Conservation (phyloP, 2,113 vertebrate species). For the Cheirogaleus medius region DNA sequence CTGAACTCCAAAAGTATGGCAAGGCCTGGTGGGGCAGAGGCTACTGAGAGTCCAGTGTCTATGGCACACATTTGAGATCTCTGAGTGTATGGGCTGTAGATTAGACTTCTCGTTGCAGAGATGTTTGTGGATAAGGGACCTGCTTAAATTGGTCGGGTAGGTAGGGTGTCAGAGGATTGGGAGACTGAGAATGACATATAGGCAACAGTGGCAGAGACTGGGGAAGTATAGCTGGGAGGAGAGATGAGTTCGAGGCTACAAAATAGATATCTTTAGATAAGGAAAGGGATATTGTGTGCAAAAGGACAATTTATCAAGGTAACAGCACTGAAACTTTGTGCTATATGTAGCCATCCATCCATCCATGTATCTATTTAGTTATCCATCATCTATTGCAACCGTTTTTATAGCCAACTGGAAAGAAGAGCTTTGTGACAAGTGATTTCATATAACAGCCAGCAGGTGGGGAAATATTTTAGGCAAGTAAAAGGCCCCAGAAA, state of each 20-base stretch:
- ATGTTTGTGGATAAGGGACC: not conserved
- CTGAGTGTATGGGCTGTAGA: not conserved
- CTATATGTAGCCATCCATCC: not conserved
- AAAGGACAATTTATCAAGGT: not conserved
- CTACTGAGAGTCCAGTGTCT: not conserved
- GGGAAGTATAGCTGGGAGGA: not conserved
- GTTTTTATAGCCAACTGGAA: not conserved
- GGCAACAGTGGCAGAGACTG: not conserved
- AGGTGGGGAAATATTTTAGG: conserved; percentile 5
- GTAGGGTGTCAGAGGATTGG: not conserved
- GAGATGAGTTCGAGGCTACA: not conserved
- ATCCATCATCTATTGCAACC: not conserved
- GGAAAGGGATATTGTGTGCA: not conserved
- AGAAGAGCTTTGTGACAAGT: not conserved
- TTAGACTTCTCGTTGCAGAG: not conserved
- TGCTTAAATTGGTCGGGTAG: not conserved
- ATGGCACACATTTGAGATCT: not conserved
- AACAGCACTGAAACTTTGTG: not conserved
- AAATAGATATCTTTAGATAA: not conserved
- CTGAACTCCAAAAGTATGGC: conserved; percentile 33
- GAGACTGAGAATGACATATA: not conserved
- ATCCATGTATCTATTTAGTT: not conserved
- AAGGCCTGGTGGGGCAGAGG: not conserved
- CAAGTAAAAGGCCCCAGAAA: not conserved
- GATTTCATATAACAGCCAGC: not conserved